These are phyloP conservation scores for Chironomus riparius DNA, from an alignment of 2,888 invertebrate species.

Conservation along the genomic window DNA sequence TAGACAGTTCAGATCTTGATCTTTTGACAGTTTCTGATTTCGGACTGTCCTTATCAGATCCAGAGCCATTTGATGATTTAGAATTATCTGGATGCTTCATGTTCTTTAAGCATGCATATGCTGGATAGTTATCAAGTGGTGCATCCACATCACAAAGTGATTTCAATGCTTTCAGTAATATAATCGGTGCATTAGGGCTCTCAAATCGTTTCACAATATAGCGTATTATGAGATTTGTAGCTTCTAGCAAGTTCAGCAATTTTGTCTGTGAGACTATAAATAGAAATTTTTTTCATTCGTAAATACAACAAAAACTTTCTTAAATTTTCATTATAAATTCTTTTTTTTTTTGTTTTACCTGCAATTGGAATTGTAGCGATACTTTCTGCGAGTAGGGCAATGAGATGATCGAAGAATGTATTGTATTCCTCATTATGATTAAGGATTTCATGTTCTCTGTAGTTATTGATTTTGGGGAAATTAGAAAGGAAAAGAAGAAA, in stretches of 20 bases:
- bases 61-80: constrained; percentile 36
- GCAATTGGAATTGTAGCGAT: constrained; percentile 50
- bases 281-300: constrained; percentile 7
- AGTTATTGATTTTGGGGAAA: not conserved
- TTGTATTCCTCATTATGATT: constrained; percentile 75
- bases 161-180: constrained; percentile 60
- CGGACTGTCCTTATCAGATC: constrained; percentile 50
- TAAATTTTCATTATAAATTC: no score
- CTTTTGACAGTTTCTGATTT: constrained; percentile 49
- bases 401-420: constrained; percentile 80
- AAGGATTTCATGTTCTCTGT: constrained; percentile 75
- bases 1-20: constrained; percentile 59
- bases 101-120: constrained; percentile 69
- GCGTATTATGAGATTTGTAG: constrained; percentile 57
- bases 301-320: constrained; percentile 12
- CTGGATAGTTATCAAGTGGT: constrained; percentile 64
- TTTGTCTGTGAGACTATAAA: constrained; percentile 56
- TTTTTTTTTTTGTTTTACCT: constrained; percentile 36
- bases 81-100: constrained; percentile 54
- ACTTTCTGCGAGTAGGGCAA: constrained; percentile 77
- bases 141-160: constrained; percentile 61
- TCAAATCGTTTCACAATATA: constrained; percentile 48
- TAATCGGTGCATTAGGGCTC: constrained; percentile 43
- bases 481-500: not conserved
- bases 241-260: constrained; percentile 56